These are phyloP conservation scores for Linyphia triangularis DNA, from an alignment of 2,888 invertebrate species.

Conservation along the genomic window DNA sequence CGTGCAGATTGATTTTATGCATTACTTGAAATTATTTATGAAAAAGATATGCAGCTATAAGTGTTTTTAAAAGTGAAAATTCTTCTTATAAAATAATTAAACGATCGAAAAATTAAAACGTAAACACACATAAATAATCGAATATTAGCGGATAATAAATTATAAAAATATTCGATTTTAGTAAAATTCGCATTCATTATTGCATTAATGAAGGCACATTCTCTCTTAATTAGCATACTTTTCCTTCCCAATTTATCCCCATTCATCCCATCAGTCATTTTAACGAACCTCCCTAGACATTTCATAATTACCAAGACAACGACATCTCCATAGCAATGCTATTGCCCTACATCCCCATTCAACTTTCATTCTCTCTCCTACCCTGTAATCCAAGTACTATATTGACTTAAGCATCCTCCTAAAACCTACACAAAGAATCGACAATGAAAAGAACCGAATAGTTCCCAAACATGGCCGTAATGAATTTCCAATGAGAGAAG, in stretches of 20 bases:
- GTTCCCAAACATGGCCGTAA: background rate
- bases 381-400: background rate
- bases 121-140: too few relatives aligned
- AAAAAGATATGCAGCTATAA: too few relatives aligned
- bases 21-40: too few relatives aligned
- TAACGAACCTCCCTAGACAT: background rate
- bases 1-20: too few relatives aligned
- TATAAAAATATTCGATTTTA: too few relatives aligned
- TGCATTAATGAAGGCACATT: too few relatives aligned
- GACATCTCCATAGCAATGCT: background rate
- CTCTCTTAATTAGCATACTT: too few relatives aligned
- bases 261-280: background rate
- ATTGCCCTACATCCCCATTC: background rate
- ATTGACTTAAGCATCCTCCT: conserved; percentile 21
- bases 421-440: background rate
- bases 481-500: conserved; percentile 24
- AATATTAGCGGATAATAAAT: too few relatives aligned
- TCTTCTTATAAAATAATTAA: too few relatives aligned
- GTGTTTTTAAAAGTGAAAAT: too few relatives aligned
- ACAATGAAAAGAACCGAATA: conserved; percentile 30
- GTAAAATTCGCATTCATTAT: too few relatives aligned
- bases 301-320: background rate
- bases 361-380: background rate
- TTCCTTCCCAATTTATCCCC: background rate
- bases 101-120: too few relatives aligned